phyloP scores from a whole-genome alignment of 2,888 invertebrate genomes.

The Ennomos quercinarius region DNA sequence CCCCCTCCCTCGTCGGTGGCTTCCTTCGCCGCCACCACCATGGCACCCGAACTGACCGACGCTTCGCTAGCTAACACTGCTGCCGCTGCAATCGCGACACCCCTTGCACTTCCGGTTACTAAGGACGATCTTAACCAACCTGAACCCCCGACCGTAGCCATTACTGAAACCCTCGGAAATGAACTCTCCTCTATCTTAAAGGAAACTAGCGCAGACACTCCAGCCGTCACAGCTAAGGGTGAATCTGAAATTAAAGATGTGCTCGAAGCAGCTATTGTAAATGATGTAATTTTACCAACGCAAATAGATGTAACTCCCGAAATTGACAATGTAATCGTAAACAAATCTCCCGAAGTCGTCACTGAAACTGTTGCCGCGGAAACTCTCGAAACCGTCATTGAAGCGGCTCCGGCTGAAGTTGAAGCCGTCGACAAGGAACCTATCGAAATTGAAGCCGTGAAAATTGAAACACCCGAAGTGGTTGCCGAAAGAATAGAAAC shows the following conservation, averaged over 20 bases:
- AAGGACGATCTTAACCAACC: conserved; percentile 49
- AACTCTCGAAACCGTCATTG: conserved; percentile 1
- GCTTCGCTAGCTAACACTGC: conserved; percentile 76
- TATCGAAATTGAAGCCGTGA: conserved; percentile 12
- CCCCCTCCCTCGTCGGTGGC: conserved; percentile 91
- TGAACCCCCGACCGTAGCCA: conserved; percentile 36
- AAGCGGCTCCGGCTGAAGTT: not conserved
- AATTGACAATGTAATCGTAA: conserved; percentile 2
- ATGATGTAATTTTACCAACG: conserved; percentile 3
- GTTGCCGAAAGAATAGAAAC: conserved; percentile 24
- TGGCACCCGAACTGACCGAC: conserved; percentile 83
- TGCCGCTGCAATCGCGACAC: conserved; percentile 64
- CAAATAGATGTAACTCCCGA: conserved; percentile 5
- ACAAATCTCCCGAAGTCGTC: conserved; percentile 3
- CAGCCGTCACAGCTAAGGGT: conserved; percentile 16
- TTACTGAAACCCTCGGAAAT: conserved; percentile 36
- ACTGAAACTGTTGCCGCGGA: conserved; percentile 1
- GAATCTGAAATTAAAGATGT: conserved; percentile 17
- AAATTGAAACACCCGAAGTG: conserved; percentile 19
- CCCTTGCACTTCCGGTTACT: conserved; percentile 55
- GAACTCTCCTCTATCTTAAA: conserved; percentile 49
- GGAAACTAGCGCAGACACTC: conserved; percentile 43
- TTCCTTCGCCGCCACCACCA: conserved; percentile 89
- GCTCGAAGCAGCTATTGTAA: conserved; percentile 5
- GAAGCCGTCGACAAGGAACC: too few relatives aligned